These are phyloP conservation scores for Diarsia mendica DNA, from an alignment of 2,888 invertebrate species.

Conservation along the genomic window DNA sequence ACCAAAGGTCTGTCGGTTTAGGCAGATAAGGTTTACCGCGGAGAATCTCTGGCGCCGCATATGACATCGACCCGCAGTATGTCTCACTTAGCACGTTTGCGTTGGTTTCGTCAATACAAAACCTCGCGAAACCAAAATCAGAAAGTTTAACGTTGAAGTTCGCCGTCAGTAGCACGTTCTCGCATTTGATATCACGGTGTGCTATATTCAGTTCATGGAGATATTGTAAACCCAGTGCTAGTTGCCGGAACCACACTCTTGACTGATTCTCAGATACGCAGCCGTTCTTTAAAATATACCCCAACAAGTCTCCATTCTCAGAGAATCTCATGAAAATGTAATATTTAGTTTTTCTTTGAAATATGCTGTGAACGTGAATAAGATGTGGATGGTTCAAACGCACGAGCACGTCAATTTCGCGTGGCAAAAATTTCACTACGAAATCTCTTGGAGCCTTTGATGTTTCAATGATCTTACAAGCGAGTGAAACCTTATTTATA, in stretches of 20 bases:
- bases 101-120: constrained; percentile 81
- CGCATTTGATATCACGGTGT: constrained; percentile 95
- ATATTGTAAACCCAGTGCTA: constrained; percentile 93
- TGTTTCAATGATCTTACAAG: constrained; percentile 94
- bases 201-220: constrained; percentile 93
- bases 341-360: constrained; percentile 93
- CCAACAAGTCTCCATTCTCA: constrained; percentile 94
- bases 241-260: constrained; percentile 93
- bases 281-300: constrained; percentile 93
- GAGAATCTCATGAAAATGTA: constrained; percentile 95
- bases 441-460: constrained; percentile 94
- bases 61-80: constrained; percentile 96
- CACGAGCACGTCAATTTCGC: constrained; percentile 94
- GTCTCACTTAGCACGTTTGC: constrained; percentile 92
- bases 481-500: constrained; percentile 82
- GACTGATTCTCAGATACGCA: constrained; percentile 92
- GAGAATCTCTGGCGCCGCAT: constrained; percentile 96
- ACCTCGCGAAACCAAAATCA: constrained; percentile 95
- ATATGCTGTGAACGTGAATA: constrained; percentile 94
- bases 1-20: constrained; percentile 95
- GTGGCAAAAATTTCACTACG: constrained; percentile 94
- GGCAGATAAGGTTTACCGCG: constrained; percentile 93
- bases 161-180: constrained; percentile 93
- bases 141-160: constrained; percentile 95
- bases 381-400: constrained; percentile 95